A percentile compares a stretch with the other conserved stretches of the same genome.
Evolutionary conservation across 1,140 invertebrate genomes (phyloP).

Genomic region (Macrotrachela quadricornifera): DNA sequence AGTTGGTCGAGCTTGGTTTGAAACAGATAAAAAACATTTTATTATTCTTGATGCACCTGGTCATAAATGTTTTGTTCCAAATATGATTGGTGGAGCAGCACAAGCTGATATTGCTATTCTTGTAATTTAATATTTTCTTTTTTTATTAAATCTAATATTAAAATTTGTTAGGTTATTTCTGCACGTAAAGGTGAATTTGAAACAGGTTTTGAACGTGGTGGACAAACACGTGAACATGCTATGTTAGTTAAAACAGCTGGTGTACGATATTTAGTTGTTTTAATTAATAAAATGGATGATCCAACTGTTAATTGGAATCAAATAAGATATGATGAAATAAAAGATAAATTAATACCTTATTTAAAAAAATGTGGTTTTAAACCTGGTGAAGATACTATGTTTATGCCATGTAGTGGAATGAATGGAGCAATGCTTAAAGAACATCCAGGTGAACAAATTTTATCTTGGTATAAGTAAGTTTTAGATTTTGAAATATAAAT

Average conservation of each 20-base stretch:
- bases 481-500: too few species aligned
- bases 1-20: conserved; percentile 91
- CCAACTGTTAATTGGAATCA: conserved; percentile 94
- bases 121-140: too few species aligned
- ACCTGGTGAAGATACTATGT: conserved; percentile 79
- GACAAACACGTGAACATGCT: conserved; percentile 95
- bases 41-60: conserved; percentile 97
- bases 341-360: conserved; percentile 85
- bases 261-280: conserved; percentile 85
- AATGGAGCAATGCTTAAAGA: conserved; percentile 76
- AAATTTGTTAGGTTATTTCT: too few species aligned
- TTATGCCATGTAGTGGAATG: conserved; percentile 89
- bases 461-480: conserved; percentile 86
- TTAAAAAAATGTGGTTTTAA: conserved; percentile 85
- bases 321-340: conserved; percentile 46
- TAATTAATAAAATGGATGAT: conserved; percentile 99
- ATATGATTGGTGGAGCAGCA: conserved; percentile 97
- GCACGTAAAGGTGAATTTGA: conserved; percentile 99
- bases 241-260: conserved; percentile 99
- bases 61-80: conserved; percentile 97
- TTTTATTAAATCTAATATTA: too few species aligned
- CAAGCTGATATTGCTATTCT: conserved; percentile 93
- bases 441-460: conserved; percentile 46
- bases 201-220: conserved; percentile 96
- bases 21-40: conserved; percentile 96